Evolutionary conservation across 2,888 invertebrate genomes (phyloP).

Genomic region (Philhelius pedissequus): DNA sequence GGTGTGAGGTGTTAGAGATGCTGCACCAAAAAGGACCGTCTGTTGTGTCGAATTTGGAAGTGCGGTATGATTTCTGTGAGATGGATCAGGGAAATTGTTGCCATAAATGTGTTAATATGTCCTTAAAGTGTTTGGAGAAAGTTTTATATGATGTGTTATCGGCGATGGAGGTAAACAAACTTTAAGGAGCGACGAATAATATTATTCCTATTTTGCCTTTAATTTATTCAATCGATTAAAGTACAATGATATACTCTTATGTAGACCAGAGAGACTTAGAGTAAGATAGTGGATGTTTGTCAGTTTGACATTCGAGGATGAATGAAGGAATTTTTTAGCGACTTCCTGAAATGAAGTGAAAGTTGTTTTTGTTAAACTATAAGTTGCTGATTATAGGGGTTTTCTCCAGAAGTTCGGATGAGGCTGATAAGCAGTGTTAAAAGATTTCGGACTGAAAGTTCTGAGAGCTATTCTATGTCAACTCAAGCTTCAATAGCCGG

Average conservation of each 20-base stretch:
- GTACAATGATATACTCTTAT: neutral
- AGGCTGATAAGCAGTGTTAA: too few relatives aligned
- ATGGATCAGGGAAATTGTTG: conserved; percentile 48
- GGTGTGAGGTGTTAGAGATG: conserved; percentile 42
- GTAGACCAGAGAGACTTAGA: neutral
- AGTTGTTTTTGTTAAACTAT: too few relatives aligned
- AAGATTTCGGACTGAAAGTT: too few relatives aligned
- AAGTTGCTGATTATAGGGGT: too few relatives aligned
- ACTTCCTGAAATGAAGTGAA: neutral
- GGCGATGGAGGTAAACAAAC: neutral
- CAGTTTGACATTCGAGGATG: neutral
- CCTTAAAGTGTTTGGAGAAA: conserved; percentile 43
- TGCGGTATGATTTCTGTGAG: conserved; percentile 51
- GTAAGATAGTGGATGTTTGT: neutral
- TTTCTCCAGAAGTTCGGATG: too few relatives aligned
- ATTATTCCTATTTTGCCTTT: neutral
- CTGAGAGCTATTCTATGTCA: too few relatives aligned
- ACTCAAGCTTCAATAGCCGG: too few relatives aligned
- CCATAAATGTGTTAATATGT: conserved; percentile 26
- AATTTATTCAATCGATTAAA: neutral
- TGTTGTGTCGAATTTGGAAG: conserved; percentile 48
- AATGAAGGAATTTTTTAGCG: neutral
- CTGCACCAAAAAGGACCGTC: conserved; percentile 34
- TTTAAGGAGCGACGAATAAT: neutral
- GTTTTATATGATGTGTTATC: conserved; percentile 10